Conservation (phyloP, 2,113 vertebrate genomes). For the Hemiprocne comata region DNA sequence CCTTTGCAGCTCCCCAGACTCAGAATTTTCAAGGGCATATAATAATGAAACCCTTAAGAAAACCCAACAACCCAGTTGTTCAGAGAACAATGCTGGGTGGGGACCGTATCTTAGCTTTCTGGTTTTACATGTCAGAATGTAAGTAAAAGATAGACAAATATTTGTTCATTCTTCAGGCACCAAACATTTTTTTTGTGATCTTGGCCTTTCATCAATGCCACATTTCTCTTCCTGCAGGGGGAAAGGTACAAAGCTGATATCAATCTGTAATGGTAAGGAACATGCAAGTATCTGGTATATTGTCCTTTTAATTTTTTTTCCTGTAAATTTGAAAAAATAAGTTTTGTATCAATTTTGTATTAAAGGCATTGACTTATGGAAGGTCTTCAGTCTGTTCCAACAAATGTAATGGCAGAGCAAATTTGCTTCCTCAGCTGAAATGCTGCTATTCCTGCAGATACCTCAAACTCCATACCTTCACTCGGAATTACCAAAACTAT, state of each 20-base stretch:
- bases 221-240: background rate
- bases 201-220: background rate
- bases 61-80: background rate
- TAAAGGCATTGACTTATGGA: background rate
- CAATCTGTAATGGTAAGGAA: background rate
- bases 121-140: background rate
- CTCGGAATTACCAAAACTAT: fast-evolving
- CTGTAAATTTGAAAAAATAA: background rate
- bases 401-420: background rate
- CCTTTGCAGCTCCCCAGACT: background rate
- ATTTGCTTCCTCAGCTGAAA: background rate
- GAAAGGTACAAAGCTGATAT: background rate
- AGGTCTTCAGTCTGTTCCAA: background rate
- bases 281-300: background rate
- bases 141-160: background rate
- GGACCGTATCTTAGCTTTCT: background rate
- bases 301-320: background rate
- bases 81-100: background rate
- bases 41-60: background rate
- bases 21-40: slow-evolving; percentile 14
- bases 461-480: background rate
- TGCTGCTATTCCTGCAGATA: background rate
- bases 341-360: background rate
- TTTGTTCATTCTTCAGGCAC: background rate
- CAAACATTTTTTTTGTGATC: slow-evolving; percentile 10